phyloP scores from a whole-genome alignment of 1,140 invertebrate genomes.

The Aphaenogaster rudis region DNA sequence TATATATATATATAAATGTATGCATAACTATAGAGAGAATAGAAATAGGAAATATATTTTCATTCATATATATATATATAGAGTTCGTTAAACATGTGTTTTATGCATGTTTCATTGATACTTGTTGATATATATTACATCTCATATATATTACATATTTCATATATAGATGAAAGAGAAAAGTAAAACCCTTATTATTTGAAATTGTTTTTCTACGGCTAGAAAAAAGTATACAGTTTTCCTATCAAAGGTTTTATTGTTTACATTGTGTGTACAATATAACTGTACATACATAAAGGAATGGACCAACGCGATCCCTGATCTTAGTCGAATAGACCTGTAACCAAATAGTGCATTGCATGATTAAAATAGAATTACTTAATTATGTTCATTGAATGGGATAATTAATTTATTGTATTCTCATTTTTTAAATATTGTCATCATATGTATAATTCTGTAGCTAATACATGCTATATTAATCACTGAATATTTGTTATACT shows the following conservation, averaged over 20 bases:
- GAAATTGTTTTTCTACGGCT: conserved; percentile 24
- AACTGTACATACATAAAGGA: conserved; percentile 81
- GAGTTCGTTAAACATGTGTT: background rate
- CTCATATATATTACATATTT: background rate
- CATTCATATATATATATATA: background rate
- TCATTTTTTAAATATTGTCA: conserved; percentile 83
- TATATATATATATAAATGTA: background rate
- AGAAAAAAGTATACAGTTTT: conserved; percentile 32
- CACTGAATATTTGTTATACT: conserved; percentile 72
- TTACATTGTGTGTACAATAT: conserved; percentile 79
- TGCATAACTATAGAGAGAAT: conserved; percentile 15
- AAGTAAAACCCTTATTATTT: conserved; percentile 35
- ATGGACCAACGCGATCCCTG: conserved; percentile 74
- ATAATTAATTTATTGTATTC: conserved; percentile 70
- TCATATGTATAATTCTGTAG: conserved; percentile 86
- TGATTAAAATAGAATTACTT: conserved; percentile 34
- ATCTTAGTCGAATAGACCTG: conserved; percentile 92
- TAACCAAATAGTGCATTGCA: conserved; percentile 82
- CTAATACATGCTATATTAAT: conserved; percentile 88
- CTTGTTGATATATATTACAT: background rate
- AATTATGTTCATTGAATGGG: conserved; percentile 20
- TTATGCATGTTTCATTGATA: conserved; percentile 17
- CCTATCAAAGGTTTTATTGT: conserved; percentile 70
- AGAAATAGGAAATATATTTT: conserved; percentile 47
- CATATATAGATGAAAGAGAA: background rate